Conservation (phyloP, 2,797 vertebrate species). For the Myotis daubentonii region DNA sequence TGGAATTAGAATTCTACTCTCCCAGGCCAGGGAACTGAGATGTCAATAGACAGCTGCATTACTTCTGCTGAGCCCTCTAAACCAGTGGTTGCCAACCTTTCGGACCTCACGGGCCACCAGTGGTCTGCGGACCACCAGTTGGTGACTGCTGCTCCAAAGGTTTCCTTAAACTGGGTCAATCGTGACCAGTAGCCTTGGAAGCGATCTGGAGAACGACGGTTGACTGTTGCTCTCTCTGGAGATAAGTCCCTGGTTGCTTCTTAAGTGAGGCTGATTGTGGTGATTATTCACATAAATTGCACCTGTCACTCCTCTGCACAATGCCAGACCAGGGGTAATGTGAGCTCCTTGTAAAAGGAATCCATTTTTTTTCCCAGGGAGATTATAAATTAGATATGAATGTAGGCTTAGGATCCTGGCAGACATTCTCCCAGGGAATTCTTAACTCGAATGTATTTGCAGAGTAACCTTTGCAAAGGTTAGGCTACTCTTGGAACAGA, state of each 20-base stretch:
- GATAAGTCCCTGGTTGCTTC: slow-evolving; percentile 19
- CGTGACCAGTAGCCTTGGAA: neutral
- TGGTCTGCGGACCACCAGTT: no score
- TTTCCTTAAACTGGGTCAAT: neutral
- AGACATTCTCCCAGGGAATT: slow-evolving; percentile 65
- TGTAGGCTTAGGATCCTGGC: slow-evolving; percentile 62
- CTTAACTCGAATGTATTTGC: slow-evolving; percentile 68
- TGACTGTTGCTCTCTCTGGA: neutral
- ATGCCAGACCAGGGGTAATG: slow-evolving; percentile 60
- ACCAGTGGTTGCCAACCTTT: no score
- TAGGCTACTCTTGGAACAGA: slow-evolving; percentile 63
- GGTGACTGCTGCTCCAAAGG: no score
- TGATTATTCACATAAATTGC: slow-evolving; percentile 73
- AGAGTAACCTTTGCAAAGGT: slow-evolving; percentile 62
- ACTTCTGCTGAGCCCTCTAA: neutral
- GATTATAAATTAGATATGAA: slow-evolving; percentile 78
- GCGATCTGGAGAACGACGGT: neutral
- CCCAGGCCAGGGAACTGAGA: neutral
- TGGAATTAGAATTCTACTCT: neutral
- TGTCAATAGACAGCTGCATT: neutral
- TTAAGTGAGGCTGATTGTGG: slow-evolving; percentile 44
- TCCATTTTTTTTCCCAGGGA: slow-evolving; percentile 56
- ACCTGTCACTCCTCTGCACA: slow-evolving; percentile 70
- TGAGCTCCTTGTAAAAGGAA: slow-evolving; percentile 75
- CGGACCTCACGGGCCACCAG: no score